These are phyloP conservation scores for Cepphus grylle DNA, from an alignment of 2,113 vertebrate species.

Conservation along the genomic window DNA sequence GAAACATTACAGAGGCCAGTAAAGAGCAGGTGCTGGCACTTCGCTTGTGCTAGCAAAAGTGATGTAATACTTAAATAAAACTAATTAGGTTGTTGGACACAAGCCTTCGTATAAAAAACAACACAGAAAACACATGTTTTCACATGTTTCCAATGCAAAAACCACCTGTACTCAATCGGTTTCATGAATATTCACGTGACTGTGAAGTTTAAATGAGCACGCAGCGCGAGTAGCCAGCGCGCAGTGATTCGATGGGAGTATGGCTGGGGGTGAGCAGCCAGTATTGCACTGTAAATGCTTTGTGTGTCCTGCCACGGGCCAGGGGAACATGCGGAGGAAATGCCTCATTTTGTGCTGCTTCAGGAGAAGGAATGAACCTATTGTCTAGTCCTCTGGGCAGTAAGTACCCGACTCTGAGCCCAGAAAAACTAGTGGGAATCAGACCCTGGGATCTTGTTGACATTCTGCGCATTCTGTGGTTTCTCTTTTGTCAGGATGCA, in stretches of 20 bases:
- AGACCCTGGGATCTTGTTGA: constrained; percentile 28
- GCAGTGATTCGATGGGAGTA: accelerated
- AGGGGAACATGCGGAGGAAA: constrained; percentile 16
- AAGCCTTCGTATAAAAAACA: neutral
- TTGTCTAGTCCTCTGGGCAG: constrained; percentile 23
- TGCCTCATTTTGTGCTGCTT: neutral
- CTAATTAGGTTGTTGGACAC: constrained; percentile 18
- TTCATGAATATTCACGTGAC: neutral
- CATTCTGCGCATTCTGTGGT: constrained; percentile 56
- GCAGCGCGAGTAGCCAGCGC: accelerated
- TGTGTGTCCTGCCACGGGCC: accelerated
- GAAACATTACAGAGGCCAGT: neutral
- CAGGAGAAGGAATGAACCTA: constrained; percentile 23
- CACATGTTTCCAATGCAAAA: constrained; percentile 16
- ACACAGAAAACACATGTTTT: constrained; percentile 33
- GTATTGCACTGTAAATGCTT: neutral
- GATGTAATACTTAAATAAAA: constrained; percentile 18
- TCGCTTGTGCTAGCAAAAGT: neutral
- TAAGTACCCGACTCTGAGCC: neutral
- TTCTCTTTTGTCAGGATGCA: constrained; percentile 37
- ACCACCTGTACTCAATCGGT: neutral
- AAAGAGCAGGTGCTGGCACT: constrained; percentile 10
- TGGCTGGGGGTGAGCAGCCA: neutral
- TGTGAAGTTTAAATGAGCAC: neutral
- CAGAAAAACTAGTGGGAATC: constrained; percentile 8